These are phyloP conservation scores for Oreochromis mossambicus DNA, from an alignment of 2,797 vertebrate genomes.

Conservation along the genomic window DNA sequence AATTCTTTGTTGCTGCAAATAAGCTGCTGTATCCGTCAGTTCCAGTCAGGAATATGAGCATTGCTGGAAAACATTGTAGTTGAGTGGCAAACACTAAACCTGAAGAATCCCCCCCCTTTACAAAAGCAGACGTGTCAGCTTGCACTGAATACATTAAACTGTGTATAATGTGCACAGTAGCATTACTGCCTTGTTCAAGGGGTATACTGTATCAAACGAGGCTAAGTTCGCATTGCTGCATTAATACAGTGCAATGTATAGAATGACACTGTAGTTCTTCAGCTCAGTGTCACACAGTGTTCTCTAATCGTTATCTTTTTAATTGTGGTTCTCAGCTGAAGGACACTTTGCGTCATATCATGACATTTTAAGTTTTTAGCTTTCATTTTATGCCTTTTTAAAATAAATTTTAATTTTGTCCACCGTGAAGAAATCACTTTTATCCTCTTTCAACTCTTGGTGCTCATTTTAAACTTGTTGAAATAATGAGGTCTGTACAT, in stretches of 20 bases:
- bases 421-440: background rate
- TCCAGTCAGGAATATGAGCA: background rate
- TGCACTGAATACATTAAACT: background rate
- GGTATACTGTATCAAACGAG: background rate
- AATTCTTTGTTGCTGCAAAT: constrained; percentile 21
- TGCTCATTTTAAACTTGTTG: background rate
- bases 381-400: background rate
- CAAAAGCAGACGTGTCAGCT: background rate
- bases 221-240: background rate
- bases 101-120: background rate
- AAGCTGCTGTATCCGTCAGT: constrained; percentile 1
- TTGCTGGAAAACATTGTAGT: background rate
- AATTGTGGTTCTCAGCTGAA: background rate
- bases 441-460: background rate
- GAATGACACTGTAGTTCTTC: background rate
- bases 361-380: background rate
- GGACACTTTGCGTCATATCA: background rate
- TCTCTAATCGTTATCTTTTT: too few relatives aligned
- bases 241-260: background rate
- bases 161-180: background rate
- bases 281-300: background rate
- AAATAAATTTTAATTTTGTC: background rate
- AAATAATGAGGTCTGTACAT: background rate
- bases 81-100: background rate
- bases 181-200: background rate